Percentiles rank a stretch among this genome's conserved stretches.
phyloP scores from a whole-genome alignment of 1,140 invertebrate species.

The Whitmania pigra region DNA sequence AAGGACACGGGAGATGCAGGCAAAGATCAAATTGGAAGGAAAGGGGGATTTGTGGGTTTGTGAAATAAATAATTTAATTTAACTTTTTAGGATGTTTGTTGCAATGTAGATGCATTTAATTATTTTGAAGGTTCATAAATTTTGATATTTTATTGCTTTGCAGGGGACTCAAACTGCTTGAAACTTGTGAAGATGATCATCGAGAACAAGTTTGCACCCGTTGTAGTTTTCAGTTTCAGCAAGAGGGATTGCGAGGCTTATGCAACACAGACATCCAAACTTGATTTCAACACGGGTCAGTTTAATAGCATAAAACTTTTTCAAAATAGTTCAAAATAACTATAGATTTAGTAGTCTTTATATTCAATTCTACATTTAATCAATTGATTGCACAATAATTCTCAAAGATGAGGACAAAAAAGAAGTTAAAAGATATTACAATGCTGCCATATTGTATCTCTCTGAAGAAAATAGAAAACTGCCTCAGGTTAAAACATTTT shows the following conservation, averaged over 20 bases:
- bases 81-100: not conserved
- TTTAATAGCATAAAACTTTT: constrained; percentile 23
- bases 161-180: constrained; percentile 66
- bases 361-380: too few species aligned
- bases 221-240: constrained; percentile 97
- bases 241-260: constrained; percentile 96
- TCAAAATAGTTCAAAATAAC: too few species aligned
- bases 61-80: constrained; percentile 23
- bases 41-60: constrained; percentile 48
- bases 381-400: too few species aligned
- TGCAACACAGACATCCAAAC: constrained; percentile 85
- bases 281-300: constrained; percentile 81
- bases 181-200: constrained; percentile 98
- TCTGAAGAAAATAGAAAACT: too few species aligned
- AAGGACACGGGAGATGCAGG: constrained; percentile 49
- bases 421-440: constrained; percentile 91
- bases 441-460: constrained; percentile 65
- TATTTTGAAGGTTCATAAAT: too few species aligned
- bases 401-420: constrained; percentile 69
- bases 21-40: constrained; percentile 38
- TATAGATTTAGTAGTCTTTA: too few species aligned
- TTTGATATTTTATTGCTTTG: constrained; percentile 30
- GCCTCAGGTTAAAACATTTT: too few species aligned
- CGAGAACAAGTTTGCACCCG: constrained; percentile 90
- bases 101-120: constrained; percentile 33